Base-by-base conservation (phyloP, 1,140 invertebrate genomes). In the Cotesia chilonis region DNA sequence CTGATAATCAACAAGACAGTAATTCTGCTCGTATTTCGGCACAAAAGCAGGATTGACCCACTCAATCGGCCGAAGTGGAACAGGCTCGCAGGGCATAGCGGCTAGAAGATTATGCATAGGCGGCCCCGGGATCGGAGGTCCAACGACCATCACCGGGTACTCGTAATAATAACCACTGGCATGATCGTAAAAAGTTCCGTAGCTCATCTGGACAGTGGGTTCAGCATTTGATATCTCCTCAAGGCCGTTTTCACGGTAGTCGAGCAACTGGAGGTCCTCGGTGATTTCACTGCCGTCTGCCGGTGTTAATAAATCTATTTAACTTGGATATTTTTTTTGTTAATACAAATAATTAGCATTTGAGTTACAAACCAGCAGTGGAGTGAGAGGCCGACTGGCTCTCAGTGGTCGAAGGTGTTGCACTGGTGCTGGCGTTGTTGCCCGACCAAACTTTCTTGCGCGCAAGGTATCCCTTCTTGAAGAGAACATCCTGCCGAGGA, bases 381-480 rank as follows among this genome's bases (percentile, higher is more conserved):
- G 86, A 87, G 67, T 87, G 86, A 59, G 86, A 87, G 36, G 86
- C 86, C 4, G 86, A 87, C 68, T 87, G 86, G 68, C 86, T 87
- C 68, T 87, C 86, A 9, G 84, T 84, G 36, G 85, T 87, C 41
- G 85, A 86, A 20, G 85, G 85, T n/a, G 86, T 86, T 4, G 85
- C 87, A 70, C 86, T 87, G 28, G 83, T 87, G 69, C 83, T 86
- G 0, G 79, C 82, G 55, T 78, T 72, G 14, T 72, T 87, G 12
- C 80, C 80, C 4, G 79, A 74, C 81, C 82, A 88, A 3, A 85
- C 85, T 73, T 90, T 91, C 76, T 90, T 91, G 75, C 89, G 88
- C 67, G 88, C 89, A 51, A 92, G 83, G 78, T 92, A 92, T 28
- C 91, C 90, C 79, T 92, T 92, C 80, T 92, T 92, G 80, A 92